Evolutionary conservation across 2,888 invertebrate genomes (phyloP).

Genomic region (Ophraella communa): DNA sequence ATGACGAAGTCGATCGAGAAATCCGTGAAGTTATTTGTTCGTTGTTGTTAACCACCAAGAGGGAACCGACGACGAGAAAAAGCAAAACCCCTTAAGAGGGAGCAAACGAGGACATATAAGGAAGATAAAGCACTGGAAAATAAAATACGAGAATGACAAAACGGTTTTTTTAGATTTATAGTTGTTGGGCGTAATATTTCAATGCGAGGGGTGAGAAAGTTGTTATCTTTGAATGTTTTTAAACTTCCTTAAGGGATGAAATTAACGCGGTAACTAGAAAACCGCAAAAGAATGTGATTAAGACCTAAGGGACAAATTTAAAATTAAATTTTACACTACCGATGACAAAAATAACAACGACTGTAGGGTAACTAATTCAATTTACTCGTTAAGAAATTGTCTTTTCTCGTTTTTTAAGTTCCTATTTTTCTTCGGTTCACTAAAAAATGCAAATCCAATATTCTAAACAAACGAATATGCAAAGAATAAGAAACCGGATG

Average conservation of each 20-base stretch:
- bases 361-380: too few species aligned
- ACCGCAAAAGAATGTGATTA: too few species aligned
- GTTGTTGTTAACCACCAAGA: constrained; percentile 21
- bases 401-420: neutral
- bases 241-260: neutral
- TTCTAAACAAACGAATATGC: constrained; percentile 12
- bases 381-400: neutral
- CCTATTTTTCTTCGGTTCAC: neutral
- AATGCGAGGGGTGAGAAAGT: constrained; percentile 4
- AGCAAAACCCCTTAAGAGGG: constrained; percentile 42
- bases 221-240: constrained; percentile 7
- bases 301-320: neutral
- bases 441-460: constrained; percentile 11
- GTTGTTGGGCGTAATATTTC: constrained; percentile 37
- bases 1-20: constrained; percentile 39
- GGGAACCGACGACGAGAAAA: constrained; percentile 44
- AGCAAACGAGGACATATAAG: constrained; percentile 56
- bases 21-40: constrained; percentile 42
- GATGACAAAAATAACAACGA: neutral
- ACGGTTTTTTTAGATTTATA: constrained; percentile 52
- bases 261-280: neutral
- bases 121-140: constrained; percentile 58
- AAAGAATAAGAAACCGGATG: constrained; percentile 20
- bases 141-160: constrained; percentile 59
- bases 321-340: neutral